phyloP scores from a whole-genome alignment of 2,797 vertebrate genomes.

The Microtus agrestis region DNA sequence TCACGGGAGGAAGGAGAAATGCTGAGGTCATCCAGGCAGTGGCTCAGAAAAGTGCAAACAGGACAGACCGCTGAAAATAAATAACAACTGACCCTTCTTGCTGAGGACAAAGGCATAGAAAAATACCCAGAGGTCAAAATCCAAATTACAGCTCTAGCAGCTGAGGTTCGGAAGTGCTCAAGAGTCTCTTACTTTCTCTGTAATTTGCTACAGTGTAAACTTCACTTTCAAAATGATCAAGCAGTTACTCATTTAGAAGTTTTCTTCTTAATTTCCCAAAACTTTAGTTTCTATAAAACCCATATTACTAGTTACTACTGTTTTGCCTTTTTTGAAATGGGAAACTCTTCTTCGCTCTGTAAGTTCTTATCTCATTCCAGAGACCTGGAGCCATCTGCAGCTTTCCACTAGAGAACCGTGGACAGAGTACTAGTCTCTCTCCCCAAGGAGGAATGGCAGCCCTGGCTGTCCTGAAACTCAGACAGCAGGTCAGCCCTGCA shows the following conservation, averaged over 20 bases:
- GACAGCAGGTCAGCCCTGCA: background rate
- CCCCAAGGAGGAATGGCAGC: background rate
- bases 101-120: background rate
- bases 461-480: background rate
- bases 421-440: too few species aligned
- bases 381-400: background rate
- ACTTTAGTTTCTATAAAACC: background rate
- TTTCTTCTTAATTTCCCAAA: background rate
- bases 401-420: background rate
- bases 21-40: background rate
- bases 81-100: background rate
- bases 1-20: background rate
- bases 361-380: background rate
- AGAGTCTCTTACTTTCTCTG: background rate
- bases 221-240: background rate
- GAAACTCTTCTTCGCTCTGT: background rate
- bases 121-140: background rate
- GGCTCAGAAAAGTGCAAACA: background rate
- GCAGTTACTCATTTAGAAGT: background rate
- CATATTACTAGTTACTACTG: background rate
- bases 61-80: background rate
- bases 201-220: background rate
- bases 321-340: background rate
- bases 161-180: background rate
- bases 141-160: background rate